phyloP scores from a whole-genome alignment of 2,797 vertebrate species.

The Allobates femoralis region DNA sequence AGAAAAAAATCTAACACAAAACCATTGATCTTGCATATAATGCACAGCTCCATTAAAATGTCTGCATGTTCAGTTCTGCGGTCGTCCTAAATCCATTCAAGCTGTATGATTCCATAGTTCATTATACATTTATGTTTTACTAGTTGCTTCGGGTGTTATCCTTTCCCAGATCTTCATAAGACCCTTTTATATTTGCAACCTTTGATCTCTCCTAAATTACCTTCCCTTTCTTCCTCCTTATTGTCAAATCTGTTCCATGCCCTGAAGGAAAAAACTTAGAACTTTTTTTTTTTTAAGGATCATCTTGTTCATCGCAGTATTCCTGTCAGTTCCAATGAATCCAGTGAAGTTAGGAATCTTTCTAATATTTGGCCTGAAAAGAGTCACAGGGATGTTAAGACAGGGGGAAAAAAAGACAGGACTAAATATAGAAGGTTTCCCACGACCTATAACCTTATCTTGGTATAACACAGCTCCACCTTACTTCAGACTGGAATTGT shows the following conservation, averaged over 20 bases:
- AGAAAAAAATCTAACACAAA: slow-evolving; percentile 5
- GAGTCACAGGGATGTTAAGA: slow-evolving; percentile 32
- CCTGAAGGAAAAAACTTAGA: slow-evolving; percentile 32
- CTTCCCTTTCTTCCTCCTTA: slow-evolving; percentile 44
- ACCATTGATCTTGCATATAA: slow-evolving; percentile 19
- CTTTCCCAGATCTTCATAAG: slow-evolving; percentile 53
- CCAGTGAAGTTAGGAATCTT: slow-evolving; percentile 51
- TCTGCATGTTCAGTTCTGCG: slow-evolving; percentile 10
- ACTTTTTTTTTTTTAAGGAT: slow-evolving; percentile 26
- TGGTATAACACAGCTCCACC: not conserved
- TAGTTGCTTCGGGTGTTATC: slow-evolving; percentile 60
- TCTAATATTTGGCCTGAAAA: slow-evolving; percentile 29
- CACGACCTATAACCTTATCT: slow-evolving; percentile 40
- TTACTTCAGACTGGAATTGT: slow-evolving; percentile 1
- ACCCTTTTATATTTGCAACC: slow-evolving; percentile 55
- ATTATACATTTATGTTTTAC: slow-evolving; percentile 54
- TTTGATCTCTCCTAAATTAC: slow-evolving; percentile 58
- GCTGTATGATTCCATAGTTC: slow-evolving; percentile 48
- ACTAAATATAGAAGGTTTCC: slow-evolving; percentile 36
- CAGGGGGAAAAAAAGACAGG: not conserved
- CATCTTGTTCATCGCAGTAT: not conserved
- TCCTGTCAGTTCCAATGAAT: slow-evolving; percentile 30
- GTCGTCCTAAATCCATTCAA: slow-evolving; percentile 49
- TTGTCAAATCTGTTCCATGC: slow-evolving; percentile 55
- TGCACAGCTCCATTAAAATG: slow-evolving; percentile 28